phyloP scores from a whole-genome alignment of 2,888 invertebrate species.

The Notocelia uddmanniana region DNA sequence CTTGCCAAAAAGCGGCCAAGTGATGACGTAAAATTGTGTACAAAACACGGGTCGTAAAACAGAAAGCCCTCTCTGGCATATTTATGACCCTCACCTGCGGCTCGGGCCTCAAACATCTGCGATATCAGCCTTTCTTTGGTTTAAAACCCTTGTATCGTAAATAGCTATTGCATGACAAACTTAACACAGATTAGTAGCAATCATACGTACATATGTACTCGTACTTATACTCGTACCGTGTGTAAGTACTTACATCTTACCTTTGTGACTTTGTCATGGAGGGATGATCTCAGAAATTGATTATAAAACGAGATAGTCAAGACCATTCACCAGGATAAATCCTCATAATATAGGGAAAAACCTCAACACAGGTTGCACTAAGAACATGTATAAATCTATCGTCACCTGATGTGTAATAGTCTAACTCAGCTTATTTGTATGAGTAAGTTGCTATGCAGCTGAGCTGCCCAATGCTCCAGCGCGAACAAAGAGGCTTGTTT shows the following conservation, averaged over 20 bases:
- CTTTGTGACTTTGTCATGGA: conserved; percentile 8
- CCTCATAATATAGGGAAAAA: conserved; percentile 27
- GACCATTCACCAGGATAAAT: conserved; percentile 36
- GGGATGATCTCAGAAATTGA: conserved; percentile 31
- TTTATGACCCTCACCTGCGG: too few species aligned
- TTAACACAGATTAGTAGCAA: conserved; percentile 4
- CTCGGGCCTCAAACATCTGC: too few species aligned
- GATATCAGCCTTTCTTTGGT: too few species aligned
- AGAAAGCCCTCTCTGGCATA: too few species aligned
- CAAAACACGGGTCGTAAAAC: too few species aligned
- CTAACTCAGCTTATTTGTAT: not conserved
- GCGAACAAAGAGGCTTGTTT: conserved; percentile 50
- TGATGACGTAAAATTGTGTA: too few species aligned
- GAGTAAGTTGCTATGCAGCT: too few species aligned
- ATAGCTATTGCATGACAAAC: conserved; percentile 6
- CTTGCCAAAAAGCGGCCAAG: too few species aligned
- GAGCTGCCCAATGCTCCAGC: not conserved
- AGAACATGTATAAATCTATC: conserved; percentile 25
- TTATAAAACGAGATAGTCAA: conserved; percentile 23
- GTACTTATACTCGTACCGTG: too few species aligned
- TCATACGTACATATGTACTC: not conserved
- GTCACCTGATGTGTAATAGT: conserved; percentile 10
- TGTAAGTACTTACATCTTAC: not conserved
- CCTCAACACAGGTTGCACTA: conserved; percentile 27
- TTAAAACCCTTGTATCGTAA: too few species aligned